Conservation (phyloP, 2,888 invertebrate genomes). For the Choreutis nemorana region DNA sequence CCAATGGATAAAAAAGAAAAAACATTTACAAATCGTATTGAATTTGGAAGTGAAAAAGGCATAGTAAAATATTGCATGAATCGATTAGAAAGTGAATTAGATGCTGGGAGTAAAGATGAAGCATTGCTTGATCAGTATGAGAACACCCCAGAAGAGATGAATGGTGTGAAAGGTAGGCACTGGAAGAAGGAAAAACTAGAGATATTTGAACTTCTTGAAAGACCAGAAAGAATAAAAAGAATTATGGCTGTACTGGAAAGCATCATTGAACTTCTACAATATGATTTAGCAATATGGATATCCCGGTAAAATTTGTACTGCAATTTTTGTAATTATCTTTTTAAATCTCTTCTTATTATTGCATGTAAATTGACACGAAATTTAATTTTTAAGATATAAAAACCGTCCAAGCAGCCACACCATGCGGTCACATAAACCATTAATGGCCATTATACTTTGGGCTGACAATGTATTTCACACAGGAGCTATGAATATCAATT, state of each 20-base stretch:
- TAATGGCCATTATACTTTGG: constrained; percentile 45
- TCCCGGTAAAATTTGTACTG: constrained; percentile 31
- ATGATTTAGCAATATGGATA: constrained; percentile 65
- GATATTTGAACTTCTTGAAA: constrained; percentile 39
- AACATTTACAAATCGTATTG: constrained; percentile 35
- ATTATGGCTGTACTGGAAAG: constrained; percentile 56
- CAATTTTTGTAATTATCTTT: background rate
- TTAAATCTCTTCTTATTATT: background rate
- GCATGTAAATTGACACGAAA: constrained; percentile 2
- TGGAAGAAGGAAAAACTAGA: constrained; percentile 51
- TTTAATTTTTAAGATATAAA: background rate
- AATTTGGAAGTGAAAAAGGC: constrained; percentile 35
- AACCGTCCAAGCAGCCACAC: constrained; percentile 22
- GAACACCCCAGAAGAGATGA: constrained; percentile 38
- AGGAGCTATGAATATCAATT: constrained; percentile 35
- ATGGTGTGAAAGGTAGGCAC: constrained; percentile 35
- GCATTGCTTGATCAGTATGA: constrained; percentile 35
- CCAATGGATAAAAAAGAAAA: constrained; percentile 35
- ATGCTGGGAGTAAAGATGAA: constrained; percentile 31
- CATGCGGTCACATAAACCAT: constrained; percentile 39
- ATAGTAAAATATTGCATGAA: constrained; percentile 47
- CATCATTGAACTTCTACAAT: constrained; percentile 59
- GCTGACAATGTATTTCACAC: constrained; percentile 33
- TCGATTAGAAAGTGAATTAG: constrained; percentile 43
- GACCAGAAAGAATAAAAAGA: constrained; percentile 51